A percentile compares a stretch with the other conserved stretches of the same genome.
Conservation (phyloP, 2,113 vertebrate genomes). For the Cricetomys ansorgei region DNA sequence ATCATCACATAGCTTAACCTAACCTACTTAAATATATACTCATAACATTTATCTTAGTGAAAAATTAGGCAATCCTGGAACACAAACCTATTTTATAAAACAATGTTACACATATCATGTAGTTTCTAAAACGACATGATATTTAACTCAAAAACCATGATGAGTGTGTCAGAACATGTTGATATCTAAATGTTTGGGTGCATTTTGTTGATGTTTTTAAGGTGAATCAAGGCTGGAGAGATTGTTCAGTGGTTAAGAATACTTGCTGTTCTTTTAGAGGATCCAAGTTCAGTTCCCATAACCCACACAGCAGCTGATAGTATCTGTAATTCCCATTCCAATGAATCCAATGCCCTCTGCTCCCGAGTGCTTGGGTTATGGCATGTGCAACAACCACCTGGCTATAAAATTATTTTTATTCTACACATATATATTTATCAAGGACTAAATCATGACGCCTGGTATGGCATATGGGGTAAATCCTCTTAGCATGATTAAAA, state of each 20-base stretch:
- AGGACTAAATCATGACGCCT: not conserved
- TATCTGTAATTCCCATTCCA: not conserved
- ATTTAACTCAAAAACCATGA: not conserved
- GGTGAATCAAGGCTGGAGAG: not conserved
- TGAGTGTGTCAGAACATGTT: too few relatives aligned
- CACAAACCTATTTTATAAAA: not conserved
- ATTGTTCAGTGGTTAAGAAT: not conserved
- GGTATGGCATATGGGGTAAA: not conserved
- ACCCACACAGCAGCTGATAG: not conserved
- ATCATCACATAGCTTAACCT: not conserved
- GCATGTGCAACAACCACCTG: too few relatives aligned
- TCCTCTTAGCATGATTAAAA: conserved; percentile 13
- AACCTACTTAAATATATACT: not conserved
- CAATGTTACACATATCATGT: not conserved
- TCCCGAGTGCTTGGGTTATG: too few relatives aligned
- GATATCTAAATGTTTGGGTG: not conserved
- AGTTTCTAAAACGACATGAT: not conserved
- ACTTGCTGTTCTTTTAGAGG: not conserved
- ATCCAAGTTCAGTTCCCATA: not conserved
- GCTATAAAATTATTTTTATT: not conserved
- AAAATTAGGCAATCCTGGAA: not conserved
- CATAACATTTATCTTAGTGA: not conserved
- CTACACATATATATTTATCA: not conserved
- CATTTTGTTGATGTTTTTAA: not conserved
- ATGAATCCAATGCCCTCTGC: not conserved